Base-by-base conservation (phyloP, 1,140 invertebrate species). In the Notospermus geniculatus region DNA sequence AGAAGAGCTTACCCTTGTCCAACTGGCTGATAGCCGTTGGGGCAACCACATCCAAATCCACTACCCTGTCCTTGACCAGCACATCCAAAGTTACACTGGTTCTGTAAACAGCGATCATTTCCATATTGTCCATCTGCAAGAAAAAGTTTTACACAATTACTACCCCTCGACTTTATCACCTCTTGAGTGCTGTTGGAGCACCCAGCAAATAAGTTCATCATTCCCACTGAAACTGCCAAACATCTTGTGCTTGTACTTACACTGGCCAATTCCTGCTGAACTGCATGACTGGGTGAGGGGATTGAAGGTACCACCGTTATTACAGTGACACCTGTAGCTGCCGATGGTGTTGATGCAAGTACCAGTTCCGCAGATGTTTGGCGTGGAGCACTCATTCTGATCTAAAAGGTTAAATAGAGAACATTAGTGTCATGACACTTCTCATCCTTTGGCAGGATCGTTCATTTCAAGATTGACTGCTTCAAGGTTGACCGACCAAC, bases 41-140 rank as follows among this genome's bases (percentile, higher is more conserved):
- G 91, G 80, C 91, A 93, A 5, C 88, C 89, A 74, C 91, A 93
- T 23, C 84, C 80, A 72, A 87, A 91, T 36, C 87, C 85, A n/a
- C 72, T 77, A 50, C 86, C 86, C 4, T 84, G 79, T 0, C 32
- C 32, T 15, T 36, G 32, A 15, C 32, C 32, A 45, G 85, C 85
- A 77, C 91, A 93, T 0, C 90, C 90, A 82, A 90, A 93, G 28
- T 73, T 43, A 59, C 78, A 80, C 0, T 70, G 73, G 19, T 57
- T 64, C 19, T 66, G 67, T 46, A 58, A 55, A 64, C 79, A 81
- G 19, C 70, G 63, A 71, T 74, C 68, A 25, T 60, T 56, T 59
- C 75, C 78, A 71, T 23, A 25, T 61, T 45, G 29, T 36, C 2
- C 28, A 11, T 50, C 52, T 19, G 32, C 17, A n/a, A 19, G 17